These are phyloP conservation scores for Cyphomyrus discorhynchus DNA, from an alignment of 2,113 vertebrate genomes.

Conservation along the genomic window DNA sequence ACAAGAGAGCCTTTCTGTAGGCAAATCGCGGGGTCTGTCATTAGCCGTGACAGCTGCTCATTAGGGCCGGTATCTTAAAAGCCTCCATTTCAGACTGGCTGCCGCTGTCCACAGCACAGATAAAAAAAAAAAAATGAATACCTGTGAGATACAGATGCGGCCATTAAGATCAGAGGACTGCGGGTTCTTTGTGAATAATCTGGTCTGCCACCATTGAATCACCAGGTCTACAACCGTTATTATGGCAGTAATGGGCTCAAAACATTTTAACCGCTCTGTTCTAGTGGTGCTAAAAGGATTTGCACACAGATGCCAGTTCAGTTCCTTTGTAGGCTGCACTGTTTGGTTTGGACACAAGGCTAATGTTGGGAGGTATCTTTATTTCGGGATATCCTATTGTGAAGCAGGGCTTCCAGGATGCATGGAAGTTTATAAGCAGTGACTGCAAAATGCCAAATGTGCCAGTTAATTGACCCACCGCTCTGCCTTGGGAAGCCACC, in stretches of 20 bases:
- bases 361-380: background rate
- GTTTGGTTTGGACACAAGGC: background rate
- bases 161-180: background rate
- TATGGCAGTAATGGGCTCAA: background rate
- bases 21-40: slow-evolving; percentile 43
- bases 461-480: background rate
- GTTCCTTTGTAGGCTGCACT: background rate
- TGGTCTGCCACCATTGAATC: background rate
- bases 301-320: slow-evolving; percentile 6
- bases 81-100: slow-evolving; percentile 35
- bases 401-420: background rate
- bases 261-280: background rate
- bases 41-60: slow-evolving; percentile 45
- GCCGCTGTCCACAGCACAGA: slow-evolving; percentile 26
- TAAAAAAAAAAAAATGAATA: background rate
- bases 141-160: background rate
- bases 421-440: background rate
- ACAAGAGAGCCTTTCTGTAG: slow-evolving; percentile 33
- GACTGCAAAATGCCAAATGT: background rate
- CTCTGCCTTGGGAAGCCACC: background rate
- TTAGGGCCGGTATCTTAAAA: slow-evolving; percentile 40
- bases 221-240: background rate
- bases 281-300: slow-evolving; percentile 1
- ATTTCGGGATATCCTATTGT: background rate
- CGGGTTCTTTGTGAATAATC: too few species aligned